Conservation (phyloP, 1,140 invertebrate species). For the Colletes gigas region DNA sequence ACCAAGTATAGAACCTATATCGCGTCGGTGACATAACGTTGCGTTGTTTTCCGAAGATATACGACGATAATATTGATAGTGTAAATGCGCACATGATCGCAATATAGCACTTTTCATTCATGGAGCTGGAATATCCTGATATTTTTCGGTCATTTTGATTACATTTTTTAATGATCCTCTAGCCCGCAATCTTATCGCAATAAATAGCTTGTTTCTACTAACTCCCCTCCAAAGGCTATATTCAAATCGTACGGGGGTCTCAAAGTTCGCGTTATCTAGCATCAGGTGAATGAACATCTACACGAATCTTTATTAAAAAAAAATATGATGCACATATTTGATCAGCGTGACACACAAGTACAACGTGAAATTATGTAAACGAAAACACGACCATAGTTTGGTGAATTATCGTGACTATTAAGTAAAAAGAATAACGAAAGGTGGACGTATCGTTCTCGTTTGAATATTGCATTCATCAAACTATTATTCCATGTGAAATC, state of each 20-base stretch:
- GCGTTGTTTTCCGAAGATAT: neutral
- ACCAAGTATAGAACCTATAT: too few species aligned
- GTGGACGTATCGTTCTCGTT: neutral
- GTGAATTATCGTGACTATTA: neutral
- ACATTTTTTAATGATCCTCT: neutral
- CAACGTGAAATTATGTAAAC: slow-evolving; percentile 1
- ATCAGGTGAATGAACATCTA: neutral
- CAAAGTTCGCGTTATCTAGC: neutral
- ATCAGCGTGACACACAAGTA: slow-evolving; percentile 20
- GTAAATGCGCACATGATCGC: neutral
- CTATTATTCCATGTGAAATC: neutral
- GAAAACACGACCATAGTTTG: neutral
- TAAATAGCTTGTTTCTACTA: slow-evolving; percentile 13
- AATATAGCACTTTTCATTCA: slow-evolving; percentile 5
- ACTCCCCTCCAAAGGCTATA: slow-evolving; percentile 9
- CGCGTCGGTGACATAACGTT: neutral
- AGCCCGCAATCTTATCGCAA: neutral
- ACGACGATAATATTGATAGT: neutral
- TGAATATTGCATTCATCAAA: neutral
- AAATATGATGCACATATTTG: slow-evolving; percentile 34
- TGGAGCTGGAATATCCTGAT: neutral
- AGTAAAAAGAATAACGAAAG: neutral
- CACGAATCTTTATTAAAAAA: slow-evolving; percentile 16
- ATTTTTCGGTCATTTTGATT: neutral
- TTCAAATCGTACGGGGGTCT: neutral